Conservation (phyloP, 2,113 vertebrate species). For the Silurus asotus region DNA sequence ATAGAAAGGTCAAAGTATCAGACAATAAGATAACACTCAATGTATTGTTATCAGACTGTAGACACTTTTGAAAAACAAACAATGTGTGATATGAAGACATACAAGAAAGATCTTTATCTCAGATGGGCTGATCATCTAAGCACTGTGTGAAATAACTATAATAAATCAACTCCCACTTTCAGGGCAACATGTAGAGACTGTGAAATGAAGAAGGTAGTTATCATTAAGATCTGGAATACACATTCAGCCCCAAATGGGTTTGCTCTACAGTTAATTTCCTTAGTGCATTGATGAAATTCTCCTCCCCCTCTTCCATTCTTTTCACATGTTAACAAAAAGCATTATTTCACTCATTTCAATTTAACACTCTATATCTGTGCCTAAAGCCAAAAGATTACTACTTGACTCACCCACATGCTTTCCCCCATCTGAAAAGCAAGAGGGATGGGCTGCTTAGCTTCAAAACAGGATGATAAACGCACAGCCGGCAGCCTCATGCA, state of each 20-base stretch:
- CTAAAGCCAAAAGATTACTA: slow-evolving; percentile 44
- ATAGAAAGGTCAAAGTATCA: slow-evolving; percentile 1
- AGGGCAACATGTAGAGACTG: not conserved
- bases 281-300: slow-evolving; percentile 4
- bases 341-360: not conserved
- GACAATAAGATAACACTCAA: not conserved
- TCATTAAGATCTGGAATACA: not conserved
- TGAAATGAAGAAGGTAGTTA: not conserved
- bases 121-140: not conserved
- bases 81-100: not conserved
- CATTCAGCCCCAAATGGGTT: not conserved
- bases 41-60: not conserved
- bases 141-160: slow-evolving; percentile 8
- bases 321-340: slow-evolving; percentile 24
- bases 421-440: slow-evolving; percentile 42
- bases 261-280: slow-evolving; percentile 19
- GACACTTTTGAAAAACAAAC: not conserved
- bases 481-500: slow-evolving; percentile 30
- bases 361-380: slow-evolving; percentile 33
- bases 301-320: not conserved
- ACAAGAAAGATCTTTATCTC: not conserved
- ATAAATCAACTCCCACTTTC: slow-evolving; percentile 12
- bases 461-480: slow-evolving; percentile 49
- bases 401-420: slow-evolving; percentile 36
- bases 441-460: slow-evolving; percentile 43